Percentiles rank a stretch among this genome's conserved stretches.
Conservation (phyloP, 2,888 invertebrate species). For the Amiota mariae region DNA sequence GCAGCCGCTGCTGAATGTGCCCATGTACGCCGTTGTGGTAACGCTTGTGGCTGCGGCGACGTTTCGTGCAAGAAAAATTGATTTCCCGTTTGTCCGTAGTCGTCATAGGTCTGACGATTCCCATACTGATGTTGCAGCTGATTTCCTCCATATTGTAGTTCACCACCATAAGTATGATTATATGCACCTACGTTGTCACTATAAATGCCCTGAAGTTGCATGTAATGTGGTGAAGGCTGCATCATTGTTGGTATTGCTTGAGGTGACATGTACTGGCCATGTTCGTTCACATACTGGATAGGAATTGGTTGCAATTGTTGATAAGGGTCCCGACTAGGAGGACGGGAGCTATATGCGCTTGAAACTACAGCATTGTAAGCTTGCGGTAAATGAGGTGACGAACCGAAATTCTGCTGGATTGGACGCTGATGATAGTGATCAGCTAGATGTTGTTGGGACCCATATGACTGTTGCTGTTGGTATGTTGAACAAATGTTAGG, state of each 20-base stretch:
- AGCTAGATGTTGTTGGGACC: conserved; percentile 75
- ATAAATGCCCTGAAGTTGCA: conserved; percentile 62
- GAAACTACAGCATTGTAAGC: conserved; percentile 59
- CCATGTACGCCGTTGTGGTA: conserved; percentile 79
- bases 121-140: conserved; percentile 63
- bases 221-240: conserved; percentile 53
- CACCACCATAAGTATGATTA: conserved; percentile 54
- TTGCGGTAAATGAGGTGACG: conserved; percentile 73
- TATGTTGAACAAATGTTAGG: neutral
- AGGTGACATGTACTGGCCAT: conserved; percentile 71
- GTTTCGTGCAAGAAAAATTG: conserved; percentile 86
- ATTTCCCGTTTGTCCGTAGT: conserved; percentile 74
- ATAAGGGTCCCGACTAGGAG: conserved; percentile 72
- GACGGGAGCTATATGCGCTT: conserved; percentile 70
- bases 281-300: conserved; percentile 74
- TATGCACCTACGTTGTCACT: conserved; percentile 73
- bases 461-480: conserved; percentile 74
- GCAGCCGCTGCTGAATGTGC: conserved; percentile 75
- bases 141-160: conserved; percentile 58
- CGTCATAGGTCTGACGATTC: conserved; percentile 75
- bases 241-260: conserved; percentile 72
- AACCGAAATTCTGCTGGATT: conserved; percentile 71
- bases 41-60: conserved; percentile 66
- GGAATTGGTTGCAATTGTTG: conserved; percentile 66
- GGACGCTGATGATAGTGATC: conserved; percentile 72